Evolutionary conservation across 2,797 vertebrate genomes (phyloP).

Genomic region (Neostethus bicornis): DNA sequence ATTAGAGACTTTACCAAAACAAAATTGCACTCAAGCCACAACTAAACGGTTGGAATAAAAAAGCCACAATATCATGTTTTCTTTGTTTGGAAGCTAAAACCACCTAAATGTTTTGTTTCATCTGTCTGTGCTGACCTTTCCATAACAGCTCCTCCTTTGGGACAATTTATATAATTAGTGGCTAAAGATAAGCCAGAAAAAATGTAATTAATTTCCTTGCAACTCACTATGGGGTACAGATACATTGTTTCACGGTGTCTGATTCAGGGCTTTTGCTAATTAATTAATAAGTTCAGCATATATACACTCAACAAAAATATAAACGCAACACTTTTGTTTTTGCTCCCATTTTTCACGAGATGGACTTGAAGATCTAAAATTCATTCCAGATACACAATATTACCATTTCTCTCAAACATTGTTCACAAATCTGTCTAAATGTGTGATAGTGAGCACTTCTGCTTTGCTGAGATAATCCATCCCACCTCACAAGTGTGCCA

Average conservation of each 20-base stretch:
- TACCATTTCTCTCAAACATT: no score
- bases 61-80: conserved; percentile 3
- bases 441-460: no score
- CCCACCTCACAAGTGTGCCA: no score
- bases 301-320: no score
- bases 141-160: conserved; percentile 48
- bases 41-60: background rate
- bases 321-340: no score
- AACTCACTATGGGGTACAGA: conserved; percentile 30
- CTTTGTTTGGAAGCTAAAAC: conserved; percentile 23
- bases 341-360: no score
- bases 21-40: background rate
- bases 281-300: conserved; percentile 20
- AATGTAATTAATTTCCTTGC: conserved; percentile 56
- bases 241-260: conserved; percentile 14
- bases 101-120: conserved; percentile 33
- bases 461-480: no score
- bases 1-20: background rate
- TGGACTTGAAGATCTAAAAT: no score
- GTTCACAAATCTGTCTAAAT: no score
- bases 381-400: no score
- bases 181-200: conserved; percentile 18
- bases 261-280: conserved; percentile 15
- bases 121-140: conserved; percentile 46
- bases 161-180: conserved; percentile 51